phyloP scores from a whole-genome alignment of 2,888 invertebrate species.

The Lysandra coridon region DNA sequence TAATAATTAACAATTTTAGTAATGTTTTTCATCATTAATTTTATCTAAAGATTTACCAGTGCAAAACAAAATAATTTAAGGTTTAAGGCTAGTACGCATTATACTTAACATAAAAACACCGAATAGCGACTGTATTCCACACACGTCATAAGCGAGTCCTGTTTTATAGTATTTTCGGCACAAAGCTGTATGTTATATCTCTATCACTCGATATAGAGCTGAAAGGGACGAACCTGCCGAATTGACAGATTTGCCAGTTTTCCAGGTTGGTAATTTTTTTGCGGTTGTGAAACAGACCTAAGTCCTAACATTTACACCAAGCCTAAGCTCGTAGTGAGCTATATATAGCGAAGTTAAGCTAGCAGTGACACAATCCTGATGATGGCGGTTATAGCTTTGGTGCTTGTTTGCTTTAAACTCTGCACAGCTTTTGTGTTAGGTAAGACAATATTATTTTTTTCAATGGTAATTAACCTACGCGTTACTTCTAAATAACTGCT shows the following conservation, averaged over 20 bases:
- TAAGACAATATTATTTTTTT: neutral
- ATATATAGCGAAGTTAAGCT: neutral
- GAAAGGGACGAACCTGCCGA: too few species aligned
- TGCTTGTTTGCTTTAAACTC: conserved; percentile 24
- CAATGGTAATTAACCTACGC: too few species aligned
- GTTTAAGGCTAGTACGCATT: neutral
- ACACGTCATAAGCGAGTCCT: too few species aligned
- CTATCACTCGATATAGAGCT: too few species aligned
- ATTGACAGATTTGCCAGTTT: too few species aligned
- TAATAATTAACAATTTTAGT: neutral
- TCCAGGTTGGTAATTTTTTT: too few species aligned
- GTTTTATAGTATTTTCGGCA: too few species aligned
- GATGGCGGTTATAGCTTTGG: neutral
- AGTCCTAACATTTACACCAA: neutral
- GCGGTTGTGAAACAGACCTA: neutral
- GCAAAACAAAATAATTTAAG: neutral
- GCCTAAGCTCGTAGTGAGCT: neutral
- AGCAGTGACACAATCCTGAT: neutral
- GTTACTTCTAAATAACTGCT: too few species aligned
- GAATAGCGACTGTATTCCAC: too few species aligned
- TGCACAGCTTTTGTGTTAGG: conserved; percentile 32
- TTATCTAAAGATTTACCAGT: neutral
- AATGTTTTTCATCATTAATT: conserved; percentile 7
- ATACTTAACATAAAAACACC: too few species aligned
- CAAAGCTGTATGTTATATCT: too few species aligned